These are phyloP conservation scores for Cephus nigrinus DNA, from an alignment of 2,888 invertebrate genomes.

Conservation along the genomic window DNA sequence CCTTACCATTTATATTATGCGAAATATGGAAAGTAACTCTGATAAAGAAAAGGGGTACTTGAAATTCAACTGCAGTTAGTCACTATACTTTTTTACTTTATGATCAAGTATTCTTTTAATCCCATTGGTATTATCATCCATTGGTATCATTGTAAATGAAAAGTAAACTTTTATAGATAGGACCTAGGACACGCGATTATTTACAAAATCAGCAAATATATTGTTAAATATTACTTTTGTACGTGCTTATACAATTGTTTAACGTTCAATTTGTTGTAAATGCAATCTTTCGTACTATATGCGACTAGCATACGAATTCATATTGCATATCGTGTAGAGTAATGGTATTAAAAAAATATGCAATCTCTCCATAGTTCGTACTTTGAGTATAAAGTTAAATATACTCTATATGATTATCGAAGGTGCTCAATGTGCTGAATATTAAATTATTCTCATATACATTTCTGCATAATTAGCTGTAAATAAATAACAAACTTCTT, in stretches of 20 bases:
- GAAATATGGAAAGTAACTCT: background rate
- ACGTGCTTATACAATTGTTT: background rate
- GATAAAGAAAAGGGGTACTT: too few relatives aligned
- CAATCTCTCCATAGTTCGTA: background rate
- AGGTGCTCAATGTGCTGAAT: background rate
- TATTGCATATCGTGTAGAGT: background rate
- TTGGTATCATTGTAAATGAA: background rate
- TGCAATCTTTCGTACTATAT: background rate
- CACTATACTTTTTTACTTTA: background rate
- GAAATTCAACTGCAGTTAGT: too few relatives aligned
- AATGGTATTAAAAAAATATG: background rate
- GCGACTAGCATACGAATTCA: background rate
- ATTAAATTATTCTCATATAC: background rate
- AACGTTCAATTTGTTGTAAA: background rate
- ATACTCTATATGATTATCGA: slow-evolving; percentile 1
- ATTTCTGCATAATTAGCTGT: slow-evolving; percentile 24
- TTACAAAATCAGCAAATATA: background rate
- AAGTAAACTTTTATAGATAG: background rate
- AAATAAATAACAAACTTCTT: slow-evolving; percentile 20
- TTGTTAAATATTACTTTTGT: background rate
- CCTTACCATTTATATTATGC: background rate
- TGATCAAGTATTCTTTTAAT: background rate
- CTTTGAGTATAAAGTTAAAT: background rate
- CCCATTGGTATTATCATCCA: background rate
- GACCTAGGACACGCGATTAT: background rate